Base-by-base conservation (phyloP, 2,888 invertebrate genomes). In the Cheilosia scutellata region DNA sequence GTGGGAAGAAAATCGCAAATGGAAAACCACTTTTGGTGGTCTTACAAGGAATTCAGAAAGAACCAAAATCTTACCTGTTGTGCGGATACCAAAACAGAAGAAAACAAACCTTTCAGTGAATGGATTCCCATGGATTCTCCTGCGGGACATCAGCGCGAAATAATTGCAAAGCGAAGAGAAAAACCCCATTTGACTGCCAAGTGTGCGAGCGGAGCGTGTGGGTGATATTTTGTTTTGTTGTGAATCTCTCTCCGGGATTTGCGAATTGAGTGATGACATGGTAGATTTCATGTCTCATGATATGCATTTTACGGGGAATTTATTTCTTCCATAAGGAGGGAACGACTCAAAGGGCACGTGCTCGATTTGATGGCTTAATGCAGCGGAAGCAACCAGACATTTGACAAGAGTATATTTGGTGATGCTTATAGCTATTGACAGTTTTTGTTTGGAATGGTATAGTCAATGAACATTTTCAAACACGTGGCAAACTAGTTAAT, bases 271-370 rank as follows among this genome's bases (percentile, higher is more conserved):
- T 77, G 82, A 86, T 86, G 86, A 86, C 86, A 86, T 72, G 86
- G 82, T 60, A 82, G 82, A 86, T 86, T 86, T 86, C 76, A 86
- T 86, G 82, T 80, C 82, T 82, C 82, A 76, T 86, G 77, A 82
- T 80, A 86, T 86, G 86, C 82, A 82, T 77, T 82, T 82, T 72
- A 82, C 57, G 72, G 76, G 11, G 72, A 86, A 86, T 82, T 76
- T 75, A 63, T 71, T 76, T 42, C 44, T 7, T 29, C n/a, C 4
- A 3, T 55, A 25, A 53, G 53, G 42, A 31, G 47, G 37, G 55
- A 49, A 42, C 27, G 60, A 47, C 75, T 68, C 68, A 49, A 29
- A 75, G 51, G 76, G 68, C 86, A 82, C 86, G 86, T 77, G 86
- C 82, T 80, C 76, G 33, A 63, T 71, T 72, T 82, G 79, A 84